A percentile compares a stretch with the other conserved stretches of the same genome.
Conservation (phyloP, 2,888 invertebrate species). For the Hymenopus coronatus region DNA sequence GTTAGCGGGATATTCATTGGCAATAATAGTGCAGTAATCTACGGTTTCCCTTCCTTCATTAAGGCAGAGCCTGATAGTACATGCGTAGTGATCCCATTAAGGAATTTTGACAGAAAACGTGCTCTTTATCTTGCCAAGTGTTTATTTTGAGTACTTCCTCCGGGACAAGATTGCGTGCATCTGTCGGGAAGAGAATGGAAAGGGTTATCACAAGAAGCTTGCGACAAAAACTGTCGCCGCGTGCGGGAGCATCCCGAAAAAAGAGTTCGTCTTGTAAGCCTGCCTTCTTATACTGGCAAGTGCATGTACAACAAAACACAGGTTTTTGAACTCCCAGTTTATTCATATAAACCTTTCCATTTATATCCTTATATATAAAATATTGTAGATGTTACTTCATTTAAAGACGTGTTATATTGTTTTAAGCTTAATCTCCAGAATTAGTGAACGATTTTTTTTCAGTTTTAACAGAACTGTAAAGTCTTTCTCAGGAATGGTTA, state of each 20-base stretch:
- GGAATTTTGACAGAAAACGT: conserved; percentile 4
- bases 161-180: conserved; percentile 3
- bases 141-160: conserved; percentile 19
- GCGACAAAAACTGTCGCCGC: background rate
- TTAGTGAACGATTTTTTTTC: too few relatives aligned
- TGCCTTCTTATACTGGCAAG: background rate
- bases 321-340: background rate
- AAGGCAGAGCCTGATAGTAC: background rate
- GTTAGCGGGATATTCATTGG: background rate
- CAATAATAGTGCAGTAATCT: background rate
- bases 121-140: conserved; percentile 9
- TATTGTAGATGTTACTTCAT: too few relatives aligned
- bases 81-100: background rate
- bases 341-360: too few relatives aligned
- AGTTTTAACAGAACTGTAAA: too few relatives aligned
- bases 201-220: background rate
- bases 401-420: too few relatives aligned
- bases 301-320: background rate
- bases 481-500: too few relatives aligned
- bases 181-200: background rate
- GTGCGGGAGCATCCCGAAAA: background rate
- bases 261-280: background rate
- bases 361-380: too few relatives aligned
- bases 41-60: background rate
- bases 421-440: too few relatives aligned